A percentile compares a stretch with the other conserved stretches of the same genome.
phyloP scores from a whole-genome alignment of 1,140 invertebrate genomes.

The Caenorhabditis brenneri region DNA sequence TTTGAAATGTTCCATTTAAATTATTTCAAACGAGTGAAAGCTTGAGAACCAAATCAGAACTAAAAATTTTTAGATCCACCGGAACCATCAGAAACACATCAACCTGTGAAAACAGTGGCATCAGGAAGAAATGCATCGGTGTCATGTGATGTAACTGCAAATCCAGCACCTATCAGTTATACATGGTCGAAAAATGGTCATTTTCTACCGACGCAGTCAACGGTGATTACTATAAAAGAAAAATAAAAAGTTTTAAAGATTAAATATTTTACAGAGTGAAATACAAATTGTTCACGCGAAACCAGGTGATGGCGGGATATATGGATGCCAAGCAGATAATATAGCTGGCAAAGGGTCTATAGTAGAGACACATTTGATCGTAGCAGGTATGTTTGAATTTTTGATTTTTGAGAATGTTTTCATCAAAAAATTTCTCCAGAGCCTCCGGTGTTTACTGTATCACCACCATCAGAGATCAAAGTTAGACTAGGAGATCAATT shows the following conservation, averaged over 20 bases:
- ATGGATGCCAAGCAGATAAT: conserved; percentile 63
- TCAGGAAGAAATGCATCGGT: conserved; percentile 51
- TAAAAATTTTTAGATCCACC: conserved; percentile 62
- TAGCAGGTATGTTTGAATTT: conserved; percentile 51
- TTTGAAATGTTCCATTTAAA: conserved; percentile 7
- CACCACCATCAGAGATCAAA: conserved; percentile 60
- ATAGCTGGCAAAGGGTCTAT: conserved; percentile 59
- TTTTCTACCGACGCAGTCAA: conserved; percentile 34
- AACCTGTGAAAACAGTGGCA: conserved; percentile 56
- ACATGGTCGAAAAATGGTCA: conserved; percentile 67
- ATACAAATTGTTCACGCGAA: not conserved
- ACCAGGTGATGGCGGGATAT: conserved; percentile 62
- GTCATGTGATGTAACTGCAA: conserved; percentile 61
- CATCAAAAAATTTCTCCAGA: conserved; percentile 50
- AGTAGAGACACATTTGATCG: conserved; percentile 60
- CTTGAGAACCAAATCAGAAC: too few species aligned
- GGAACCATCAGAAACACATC: conserved; percentile 56
- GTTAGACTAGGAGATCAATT: conserved; percentile 57
- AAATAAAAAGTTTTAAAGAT: not conserved
- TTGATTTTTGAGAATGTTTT: too few species aligned
- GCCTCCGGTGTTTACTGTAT: conserved; percentile 59
- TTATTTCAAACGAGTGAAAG: too few species aligned
- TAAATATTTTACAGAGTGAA: not conserved
- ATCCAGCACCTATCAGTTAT: conserved; percentile 59
- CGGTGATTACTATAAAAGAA: not conserved